phyloP scores from a whole-genome alignment of 2,113 vertebrate species.

The Takifugu bimaculatus region DNA sequence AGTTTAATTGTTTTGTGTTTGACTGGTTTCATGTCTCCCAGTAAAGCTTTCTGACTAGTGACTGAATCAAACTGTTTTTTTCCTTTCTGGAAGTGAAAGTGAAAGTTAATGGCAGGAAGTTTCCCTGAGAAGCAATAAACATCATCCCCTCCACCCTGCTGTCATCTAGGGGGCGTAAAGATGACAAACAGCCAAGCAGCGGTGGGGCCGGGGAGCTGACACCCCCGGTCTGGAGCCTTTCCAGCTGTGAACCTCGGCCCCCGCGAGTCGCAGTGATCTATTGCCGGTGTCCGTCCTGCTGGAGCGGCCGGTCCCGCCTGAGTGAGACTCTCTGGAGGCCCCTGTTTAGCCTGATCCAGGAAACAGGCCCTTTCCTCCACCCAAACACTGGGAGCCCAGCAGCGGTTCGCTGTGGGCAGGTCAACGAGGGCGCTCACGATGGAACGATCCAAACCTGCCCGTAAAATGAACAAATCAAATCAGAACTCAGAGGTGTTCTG shows the following conservation, averaged over 20 bases:
- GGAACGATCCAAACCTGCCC: no score
- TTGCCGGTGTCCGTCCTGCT: slow-evolving; percentile 74
- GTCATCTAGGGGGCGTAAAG: slow-evolving; percentile 35
- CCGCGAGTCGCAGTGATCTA: slow-evolving; percentile 78
- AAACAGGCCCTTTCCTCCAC: slow-evolving; percentile 97
- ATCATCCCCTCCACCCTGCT: slow-evolving; percentile 46
- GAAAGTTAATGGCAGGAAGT: slow-evolving; percentile 49
- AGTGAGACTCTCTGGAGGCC: slow-evolving; percentile 85
- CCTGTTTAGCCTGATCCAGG: slow-evolving; percentile 88
- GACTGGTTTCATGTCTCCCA: neutral
- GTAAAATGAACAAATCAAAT: no score
- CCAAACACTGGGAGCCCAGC: slow-evolving; percentile 84
- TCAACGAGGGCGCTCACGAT: neutral
- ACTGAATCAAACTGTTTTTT: neutral
- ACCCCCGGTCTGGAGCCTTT: slow-evolving; percentile 38
- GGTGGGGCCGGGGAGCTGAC: slow-evolving; percentile 34
- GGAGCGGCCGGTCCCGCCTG: slow-evolving; percentile 55
- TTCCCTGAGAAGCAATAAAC: slow-evolving; percentile 53
- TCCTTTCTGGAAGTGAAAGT: slow-evolving; percentile 54
- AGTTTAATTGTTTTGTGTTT: no score
- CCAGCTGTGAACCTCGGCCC: slow-evolving; percentile 39
- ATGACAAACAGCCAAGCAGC: slow-evolving; percentile 49
- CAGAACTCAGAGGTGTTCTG: no score
- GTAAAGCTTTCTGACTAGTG: neutral
- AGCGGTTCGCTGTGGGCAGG: slow-evolving; percentile 55